Base-by-base conservation (phyloP, 2,797 vertebrate genomes). In the Hephaestus fuliginosus region DNA sequence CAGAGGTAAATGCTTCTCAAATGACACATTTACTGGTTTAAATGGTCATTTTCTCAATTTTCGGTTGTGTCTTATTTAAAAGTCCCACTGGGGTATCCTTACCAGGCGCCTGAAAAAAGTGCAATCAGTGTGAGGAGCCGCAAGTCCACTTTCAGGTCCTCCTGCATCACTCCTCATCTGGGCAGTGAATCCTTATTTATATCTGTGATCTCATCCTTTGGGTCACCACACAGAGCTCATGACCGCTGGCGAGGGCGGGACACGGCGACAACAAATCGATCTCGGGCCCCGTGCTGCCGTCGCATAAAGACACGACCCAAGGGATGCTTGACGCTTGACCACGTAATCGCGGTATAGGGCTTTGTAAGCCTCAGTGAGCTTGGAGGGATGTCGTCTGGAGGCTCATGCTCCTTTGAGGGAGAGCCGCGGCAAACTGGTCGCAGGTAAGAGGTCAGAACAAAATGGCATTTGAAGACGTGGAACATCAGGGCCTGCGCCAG, bases 151-250 rank as follows among this genome's bases (percentile, higher is more conserved):
- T 80, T 36, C 17, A 25, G 13, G 43, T 46, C 60, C 39, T 64
- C 49, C 14, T 8, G 18, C 63, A 44, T 60, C 60, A 25, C 70
- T 61, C 70, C 66, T 78, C 76, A 22, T 55, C 49, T 52, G 30
- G 8, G 39, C 48, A 15, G 65, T 25, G 14, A 51, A 15, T 66
- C 44, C 33, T 70, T 71, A 48, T 74, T 76, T 76, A 2, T n/a
- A 43, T 64, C 48, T 18, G 28, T 65, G 48, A 78, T 53, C 41
- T 79, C 46, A 81, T 44, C 44, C 49, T 81, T 30, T 58, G 15
- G 18, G 82, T 63, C 74, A 61, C 33, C 20, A 49, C 20, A 5
- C 67, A 67, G 55, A 57, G 64, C 48, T 71, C 51, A 65, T 30
- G 66, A 66, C 60, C 52, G 14, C 0, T 1, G 22, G 5, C 13